Evolutionary conservation across 92 coral and sea anemone species (phyloP).

Genomic region (Epizoanthus scotinus): DNA sequence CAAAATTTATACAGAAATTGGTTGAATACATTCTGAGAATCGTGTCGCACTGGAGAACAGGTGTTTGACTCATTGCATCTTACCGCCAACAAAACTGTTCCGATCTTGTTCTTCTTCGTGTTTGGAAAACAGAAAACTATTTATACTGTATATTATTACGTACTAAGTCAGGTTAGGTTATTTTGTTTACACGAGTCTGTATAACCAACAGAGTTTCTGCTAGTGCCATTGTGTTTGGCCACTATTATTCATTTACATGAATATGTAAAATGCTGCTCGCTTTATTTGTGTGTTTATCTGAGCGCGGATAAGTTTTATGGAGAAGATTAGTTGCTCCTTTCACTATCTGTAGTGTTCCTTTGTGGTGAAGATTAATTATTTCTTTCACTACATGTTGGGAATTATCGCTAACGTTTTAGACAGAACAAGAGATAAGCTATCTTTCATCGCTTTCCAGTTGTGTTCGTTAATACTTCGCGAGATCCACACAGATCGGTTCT

Average conservation of each 20-base stretch:
- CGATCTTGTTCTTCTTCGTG: neutral
- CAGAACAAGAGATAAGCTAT: too few relatives aligned
- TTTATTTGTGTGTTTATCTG: neutral
- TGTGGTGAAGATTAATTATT: neutral
- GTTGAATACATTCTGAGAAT: neutral
- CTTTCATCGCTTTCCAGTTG: too few relatives aligned
- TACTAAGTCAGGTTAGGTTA: conserved; percentile 12
- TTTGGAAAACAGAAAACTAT: neutral
- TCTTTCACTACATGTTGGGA: too few relatives aligned
- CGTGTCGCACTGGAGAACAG: neutral
- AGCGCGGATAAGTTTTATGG: neutral
- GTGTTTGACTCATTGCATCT: conserved; percentile 9
- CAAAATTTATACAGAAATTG: neutral
- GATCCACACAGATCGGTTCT: too few relatives aligned
- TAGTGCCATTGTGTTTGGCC: neutral
- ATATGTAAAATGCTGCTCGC: conserved; percentile 12
- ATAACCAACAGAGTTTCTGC: neutral
- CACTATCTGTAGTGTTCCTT: too few relatives aligned
- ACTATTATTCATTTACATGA: conserved; percentile 21
- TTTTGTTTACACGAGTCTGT: neutral
- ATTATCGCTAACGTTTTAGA: too few relatives aligned
- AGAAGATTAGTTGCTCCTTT: neutral
- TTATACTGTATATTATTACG: neutral
- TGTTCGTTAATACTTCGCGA: too few relatives aligned
- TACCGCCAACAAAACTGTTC: neutral